phyloP scores from a whole-genome alignment of 2,113 vertebrate species.

The Dicerorhinus sumatrensis region DNA sequence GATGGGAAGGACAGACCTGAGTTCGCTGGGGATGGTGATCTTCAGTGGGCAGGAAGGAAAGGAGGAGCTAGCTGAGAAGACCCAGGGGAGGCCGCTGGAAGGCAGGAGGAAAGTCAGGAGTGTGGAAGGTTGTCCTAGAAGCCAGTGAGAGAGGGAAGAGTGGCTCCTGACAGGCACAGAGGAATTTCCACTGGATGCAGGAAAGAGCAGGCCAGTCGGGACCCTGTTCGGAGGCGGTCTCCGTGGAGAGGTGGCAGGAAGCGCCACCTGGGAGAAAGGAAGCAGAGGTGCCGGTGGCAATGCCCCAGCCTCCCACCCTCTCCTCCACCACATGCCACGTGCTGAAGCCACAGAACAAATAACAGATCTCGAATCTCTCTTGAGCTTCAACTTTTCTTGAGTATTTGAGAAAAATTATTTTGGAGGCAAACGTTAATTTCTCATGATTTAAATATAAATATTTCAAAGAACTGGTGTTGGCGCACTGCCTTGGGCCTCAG shows the following conservation, averaged over 20 bases:
- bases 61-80: too few species aligned
- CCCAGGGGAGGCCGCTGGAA: not conserved
- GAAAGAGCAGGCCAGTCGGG: too few species aligned
- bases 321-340: not conserved
- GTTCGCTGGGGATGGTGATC: not conserved
- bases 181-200: too few species aligned
- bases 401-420: not conserved
- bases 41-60: not conserved
- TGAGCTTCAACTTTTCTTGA: not conserved
- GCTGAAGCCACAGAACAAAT: not conserved
- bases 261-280: not conserved
- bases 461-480: fast-evolving
- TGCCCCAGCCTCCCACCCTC: not conserved
- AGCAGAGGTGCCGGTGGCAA: too few species aligned
- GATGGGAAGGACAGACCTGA: not conserved
- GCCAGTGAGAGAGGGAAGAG: not conserved
- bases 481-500: fast-evolving
- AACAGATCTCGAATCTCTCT: not conserved
- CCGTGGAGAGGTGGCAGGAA: not conserved
- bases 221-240: too few species aligned
- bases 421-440: not conserved
- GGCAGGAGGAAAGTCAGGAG: not conserved
- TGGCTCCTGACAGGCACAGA: not conserved
- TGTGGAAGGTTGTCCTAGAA: not conserved
- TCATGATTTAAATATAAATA: not conserved